These are phyloP conservation scores for Schrankia costaestrigalis DNA, from an alignment of 2,888 invertebrate genomes.

Conservation along the genomic window DNA sequence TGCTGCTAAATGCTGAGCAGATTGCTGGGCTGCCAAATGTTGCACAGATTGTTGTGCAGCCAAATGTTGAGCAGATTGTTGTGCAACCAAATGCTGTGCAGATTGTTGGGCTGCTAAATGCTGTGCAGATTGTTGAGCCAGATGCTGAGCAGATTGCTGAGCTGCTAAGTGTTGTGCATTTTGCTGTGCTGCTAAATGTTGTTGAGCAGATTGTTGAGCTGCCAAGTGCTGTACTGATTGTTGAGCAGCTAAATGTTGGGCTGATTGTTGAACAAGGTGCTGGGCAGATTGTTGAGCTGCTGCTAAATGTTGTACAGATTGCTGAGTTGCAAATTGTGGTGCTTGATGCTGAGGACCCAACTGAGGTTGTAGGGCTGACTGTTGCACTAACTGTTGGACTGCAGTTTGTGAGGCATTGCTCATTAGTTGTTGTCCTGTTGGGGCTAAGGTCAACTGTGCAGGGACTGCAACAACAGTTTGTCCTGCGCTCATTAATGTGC, in stretches of 20 bases:
- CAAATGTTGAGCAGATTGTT: constrained; percentile 47
- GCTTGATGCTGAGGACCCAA: constrained; percentile 65
- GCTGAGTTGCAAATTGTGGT: constrained; percentile 61
- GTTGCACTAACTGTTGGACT: constrained; percentile 70
- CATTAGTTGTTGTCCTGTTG: constrained; percentile 65
- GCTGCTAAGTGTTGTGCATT: constrained; percentile 53
- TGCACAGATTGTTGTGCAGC: constrained; percentile 44
- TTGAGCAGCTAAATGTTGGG: constrained; percentile 50
- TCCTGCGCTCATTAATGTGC: constrained; percentile 71
- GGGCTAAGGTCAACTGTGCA: constrained; percentile 68
- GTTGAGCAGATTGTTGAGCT: constrained; percentile 51
- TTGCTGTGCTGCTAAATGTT: constrained; percentile 54
- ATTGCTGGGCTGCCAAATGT: constrained; percentile 51
- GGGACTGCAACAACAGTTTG: constrained; percentile 75
- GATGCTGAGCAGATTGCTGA: constrained; percentile 60
- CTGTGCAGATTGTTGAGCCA: constrained; percentile 54
- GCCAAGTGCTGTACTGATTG: constrained; percentile 49
- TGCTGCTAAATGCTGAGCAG: constrained; percentile 55
- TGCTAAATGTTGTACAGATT: constrained; percentile 64
- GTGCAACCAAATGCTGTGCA: constrained; percentile 49
- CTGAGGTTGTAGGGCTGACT: constrained; percentile 63
- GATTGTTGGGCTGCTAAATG: constrained; percentile 49
- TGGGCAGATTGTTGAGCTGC: constrained; percentile 54
- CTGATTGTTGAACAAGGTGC: constrained; percentile 54
- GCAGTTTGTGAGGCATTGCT: constrained; percentile 64